These are phyloP conservation scores for Aythya fuligula DNA, from an alignment of 2,797 vertebrate species.

Conservation along the genomic window DNA sequence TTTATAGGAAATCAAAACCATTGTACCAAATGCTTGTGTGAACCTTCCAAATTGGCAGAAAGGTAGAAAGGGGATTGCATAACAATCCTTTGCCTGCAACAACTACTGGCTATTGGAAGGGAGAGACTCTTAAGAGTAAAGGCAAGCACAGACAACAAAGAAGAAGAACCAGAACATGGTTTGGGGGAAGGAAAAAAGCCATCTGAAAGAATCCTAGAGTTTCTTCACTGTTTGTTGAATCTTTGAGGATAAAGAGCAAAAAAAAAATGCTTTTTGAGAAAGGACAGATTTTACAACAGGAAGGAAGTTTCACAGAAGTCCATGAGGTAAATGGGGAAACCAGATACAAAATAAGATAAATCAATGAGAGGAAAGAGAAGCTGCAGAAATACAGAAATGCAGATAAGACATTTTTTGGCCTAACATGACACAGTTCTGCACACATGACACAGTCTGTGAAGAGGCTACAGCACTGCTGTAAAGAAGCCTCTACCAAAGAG, in stretches of 20 bases:
- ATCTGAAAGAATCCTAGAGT: background rate
- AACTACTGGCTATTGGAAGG: background rate
- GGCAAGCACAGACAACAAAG: background rate
- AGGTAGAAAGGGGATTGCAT: background rate
- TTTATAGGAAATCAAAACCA: background rate
- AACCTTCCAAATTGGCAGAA: background rate
- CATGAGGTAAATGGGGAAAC: background rate
- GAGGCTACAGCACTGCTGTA: background rate
- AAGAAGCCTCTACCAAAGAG: background rate
- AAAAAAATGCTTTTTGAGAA: background rate
- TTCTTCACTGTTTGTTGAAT: background rate
- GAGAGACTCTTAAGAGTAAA: background rate
- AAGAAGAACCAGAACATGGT: background rate
- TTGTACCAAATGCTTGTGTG: background rate
- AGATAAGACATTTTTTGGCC: background rate
- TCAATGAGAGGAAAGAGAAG: background rate
- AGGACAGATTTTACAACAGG: background rate
- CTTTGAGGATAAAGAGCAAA: background rate
- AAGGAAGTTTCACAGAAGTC: background rate
- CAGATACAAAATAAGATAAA: background rate
- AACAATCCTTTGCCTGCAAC: background rate
- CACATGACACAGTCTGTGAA: background rate
- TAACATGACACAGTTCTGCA: background rate
- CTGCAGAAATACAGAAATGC: background rate
- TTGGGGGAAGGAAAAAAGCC: background rate